Conservation (phyloP, 2,888 invertebrate genomes). For the Chelonus formosanus region DNA sequence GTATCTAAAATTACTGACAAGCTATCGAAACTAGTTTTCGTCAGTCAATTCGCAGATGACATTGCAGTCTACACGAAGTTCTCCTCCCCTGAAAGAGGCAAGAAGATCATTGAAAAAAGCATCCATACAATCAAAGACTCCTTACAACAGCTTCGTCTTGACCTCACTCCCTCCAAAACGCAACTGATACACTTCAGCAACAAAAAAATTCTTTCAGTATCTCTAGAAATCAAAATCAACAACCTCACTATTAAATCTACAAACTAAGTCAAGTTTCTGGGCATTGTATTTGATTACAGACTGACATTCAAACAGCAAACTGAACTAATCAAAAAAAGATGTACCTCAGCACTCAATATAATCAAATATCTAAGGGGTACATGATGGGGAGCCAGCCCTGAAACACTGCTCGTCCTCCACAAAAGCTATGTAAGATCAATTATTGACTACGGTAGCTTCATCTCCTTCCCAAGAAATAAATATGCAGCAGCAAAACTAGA, state of each 20-base stretch:
- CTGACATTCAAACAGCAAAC: too few relatives aligned
- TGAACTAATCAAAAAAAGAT: too few relatives aligned
- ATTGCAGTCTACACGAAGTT: too few relatives aligned
- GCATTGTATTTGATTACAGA: too few relatives aligned
- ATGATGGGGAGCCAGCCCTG: constrained; percentile 28
- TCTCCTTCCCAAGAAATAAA: background rate
- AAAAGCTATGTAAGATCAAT: constrained; percentile 7
- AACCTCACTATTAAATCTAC: background rate
- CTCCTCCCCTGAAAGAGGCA: too few relatives aligned
- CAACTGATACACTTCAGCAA: constrained; percentile 22
- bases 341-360: background rate
- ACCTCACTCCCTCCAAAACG: constrained; percentile 14
- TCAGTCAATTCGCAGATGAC: too few relatives aligned
- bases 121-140: too few relatives aligned
- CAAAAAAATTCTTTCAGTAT: constrained; percentile 11
- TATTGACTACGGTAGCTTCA: background rate
- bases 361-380: constrained; percentile 22
- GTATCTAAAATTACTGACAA: too few relatives aligned
- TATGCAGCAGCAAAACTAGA: background rate
- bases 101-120: too few relatives aligned
- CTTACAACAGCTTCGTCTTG: constrained; percentile 2
- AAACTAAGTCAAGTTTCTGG: too few relatives aligned
- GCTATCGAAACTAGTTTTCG: too few relatives aligned
- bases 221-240: background rate
- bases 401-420: background rate